These are phyloP conservation scores for Phymastichus coffea DNA, from an alignment of 1,140 invertebrate genomes.

Conservation along the genomic window DNA sequence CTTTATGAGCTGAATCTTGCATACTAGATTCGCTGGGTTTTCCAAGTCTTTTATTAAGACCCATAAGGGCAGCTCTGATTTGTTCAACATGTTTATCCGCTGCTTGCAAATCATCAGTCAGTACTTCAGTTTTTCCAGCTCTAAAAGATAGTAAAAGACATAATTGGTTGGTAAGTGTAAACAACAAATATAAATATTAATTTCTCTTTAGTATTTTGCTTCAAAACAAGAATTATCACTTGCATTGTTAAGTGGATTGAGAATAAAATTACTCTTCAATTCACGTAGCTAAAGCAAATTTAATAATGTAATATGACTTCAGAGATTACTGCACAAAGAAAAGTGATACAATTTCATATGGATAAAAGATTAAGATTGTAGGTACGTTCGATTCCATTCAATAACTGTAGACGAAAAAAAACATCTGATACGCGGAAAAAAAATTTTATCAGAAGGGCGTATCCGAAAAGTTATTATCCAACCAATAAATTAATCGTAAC, in stretches of 20 bases:
- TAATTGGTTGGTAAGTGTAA: neutral
- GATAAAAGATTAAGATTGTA: too few species aligned
- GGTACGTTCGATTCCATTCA: too few species aligned
- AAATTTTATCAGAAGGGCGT: slow-evolving; percentile 6
- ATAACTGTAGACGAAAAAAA: neutral
- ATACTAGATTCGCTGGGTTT: slow-evolving; percentile 53
- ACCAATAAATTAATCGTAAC: neutral
- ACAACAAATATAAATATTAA: slow-evolving; percentile 10
- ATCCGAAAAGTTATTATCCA: neutral
- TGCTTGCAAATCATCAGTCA: slow-evolving; percentile 82
- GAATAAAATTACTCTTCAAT: slow-evolving; percentile 9
- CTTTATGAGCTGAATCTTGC: slow-evolving; percentile 67
- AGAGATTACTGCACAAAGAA: too few species aligned
- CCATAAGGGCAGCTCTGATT: slow-evolving; percentile 71
- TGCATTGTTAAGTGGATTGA: slow-evolving; percentile 6
- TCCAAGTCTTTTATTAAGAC: slow-evolving; percentile 67
- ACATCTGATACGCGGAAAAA: neutral
- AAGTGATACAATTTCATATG: too few species aligned
- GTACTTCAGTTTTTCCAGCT: slow-evolving; percentile 82
- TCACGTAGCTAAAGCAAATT: too few species aligned
- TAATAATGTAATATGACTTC: too few species aligned
- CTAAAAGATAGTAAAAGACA: slow-evolving; percentile 52
- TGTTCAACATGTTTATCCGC: slow-evolving; percentile 87
- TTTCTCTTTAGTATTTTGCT: neutral
- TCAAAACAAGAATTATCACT: slow-evolving; percentile 3